phyloP scores from a whole-genome alignment of 2,113 vertebrate genomes.

The Aleadryas rufinucha region DNA sequence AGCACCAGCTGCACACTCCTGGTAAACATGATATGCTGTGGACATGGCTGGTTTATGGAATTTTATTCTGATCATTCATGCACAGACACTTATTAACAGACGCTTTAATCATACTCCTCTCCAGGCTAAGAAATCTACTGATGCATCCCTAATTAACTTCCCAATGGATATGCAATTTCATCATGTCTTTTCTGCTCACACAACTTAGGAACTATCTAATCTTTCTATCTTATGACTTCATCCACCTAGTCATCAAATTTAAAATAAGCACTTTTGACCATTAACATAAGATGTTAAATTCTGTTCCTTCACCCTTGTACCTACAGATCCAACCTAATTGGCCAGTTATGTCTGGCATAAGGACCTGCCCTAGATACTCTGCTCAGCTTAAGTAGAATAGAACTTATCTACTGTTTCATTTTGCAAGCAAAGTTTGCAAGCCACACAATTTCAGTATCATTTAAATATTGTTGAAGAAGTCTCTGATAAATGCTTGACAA shows the following conservation, averaged over 20 bases:
- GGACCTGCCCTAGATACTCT: background rate
- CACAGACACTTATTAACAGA: background rate
- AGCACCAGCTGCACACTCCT: background rate
- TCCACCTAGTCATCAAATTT: background rate
- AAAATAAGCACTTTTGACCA: background rate
- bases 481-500: conserved; percentile 1
- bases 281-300: background rate
- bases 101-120: background rate
- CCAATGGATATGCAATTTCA: background rate
- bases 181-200: background rate
- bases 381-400: background rate
- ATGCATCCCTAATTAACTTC: background rate
- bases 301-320: background rate
- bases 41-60: background rate
- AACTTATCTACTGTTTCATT: background rate
- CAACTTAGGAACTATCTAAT: background rate
- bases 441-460: background rate
- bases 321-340: background rate
- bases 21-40: background rate
- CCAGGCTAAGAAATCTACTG: background rate
- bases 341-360: background rate
- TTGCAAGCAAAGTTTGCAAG: background rate
- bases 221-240: background rate
- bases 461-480: background rate
- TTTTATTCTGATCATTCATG: background rate